Percentiles rank a stretch among this genome's conserved stretches.
phyloP scores from a whole-genome alignment of 1,140 invertebrate species.

The Cyrtorhinus lividipennis region DNA sequence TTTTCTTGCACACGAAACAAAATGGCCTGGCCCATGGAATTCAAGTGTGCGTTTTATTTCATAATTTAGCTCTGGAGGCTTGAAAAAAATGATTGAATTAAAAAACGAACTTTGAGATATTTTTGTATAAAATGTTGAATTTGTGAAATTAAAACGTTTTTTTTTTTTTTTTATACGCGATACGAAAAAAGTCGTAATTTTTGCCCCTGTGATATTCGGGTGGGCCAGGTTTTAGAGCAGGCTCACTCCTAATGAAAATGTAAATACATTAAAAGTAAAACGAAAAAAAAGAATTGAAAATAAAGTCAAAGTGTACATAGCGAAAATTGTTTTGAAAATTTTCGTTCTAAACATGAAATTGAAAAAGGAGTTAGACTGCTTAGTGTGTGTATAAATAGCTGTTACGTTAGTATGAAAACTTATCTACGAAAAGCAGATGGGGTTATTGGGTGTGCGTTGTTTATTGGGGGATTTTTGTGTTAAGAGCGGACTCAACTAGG shows the following conservation, averaged over 20 bases:
- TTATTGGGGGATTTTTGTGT: not conserved
- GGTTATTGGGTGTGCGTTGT: not conserved
- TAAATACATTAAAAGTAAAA: not conserved
- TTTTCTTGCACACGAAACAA: conserved; percentile 10
- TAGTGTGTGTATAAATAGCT: conserved; percentile 16
- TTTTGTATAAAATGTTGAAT: conserved; percentile 17
- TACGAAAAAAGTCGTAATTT: not conserved
- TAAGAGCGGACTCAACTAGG: no score
- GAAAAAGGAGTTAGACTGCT: conserved; percentile 20
- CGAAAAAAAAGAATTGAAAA: not conserved
- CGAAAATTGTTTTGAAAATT: not conserved
- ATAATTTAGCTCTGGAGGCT: conserved; percentile 13
- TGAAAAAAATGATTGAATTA: not conserved
- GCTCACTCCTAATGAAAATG: conserved; percentile 15
- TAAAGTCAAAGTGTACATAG: not conserved
- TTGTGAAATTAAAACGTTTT: conserved; percentile 6
- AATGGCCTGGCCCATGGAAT: conserved; percentile 20
- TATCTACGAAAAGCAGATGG: not conserved
- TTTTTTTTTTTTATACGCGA: not conserved
- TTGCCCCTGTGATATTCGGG: conserved; percentile 19
- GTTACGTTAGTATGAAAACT: not conserved
- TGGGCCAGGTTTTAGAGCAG: conserved; percentile 19
- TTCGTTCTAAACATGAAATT: conserved; percentile 1
- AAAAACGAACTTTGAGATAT: conserved; percentile 15
- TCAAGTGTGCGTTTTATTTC: conserved; percentile 17